These are phyloP conservation scores for Erynnis tages DNA, from an alignment of 2,888 invertebrate species.

Conservation along the genomic window DNA sequence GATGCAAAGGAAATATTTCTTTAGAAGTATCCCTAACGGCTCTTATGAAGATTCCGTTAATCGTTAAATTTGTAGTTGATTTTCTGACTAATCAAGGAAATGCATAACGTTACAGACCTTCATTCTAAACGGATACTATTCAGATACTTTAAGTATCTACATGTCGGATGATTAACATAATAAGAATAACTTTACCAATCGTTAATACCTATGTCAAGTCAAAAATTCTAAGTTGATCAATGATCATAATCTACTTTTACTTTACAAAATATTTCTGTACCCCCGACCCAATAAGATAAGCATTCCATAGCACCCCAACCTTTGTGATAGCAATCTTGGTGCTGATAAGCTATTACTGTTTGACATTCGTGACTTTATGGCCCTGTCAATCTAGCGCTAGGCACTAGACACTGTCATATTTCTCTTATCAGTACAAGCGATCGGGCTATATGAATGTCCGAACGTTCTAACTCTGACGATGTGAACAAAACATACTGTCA, in stretches of 20 bases:
- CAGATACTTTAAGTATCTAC: too few relatives aligned
- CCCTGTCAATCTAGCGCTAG: conserved; percentile 14
- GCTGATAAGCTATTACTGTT: conserved; percentile 15
- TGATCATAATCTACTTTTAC: not conserved
- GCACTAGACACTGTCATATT: conserved; percentile 9
- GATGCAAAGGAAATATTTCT: too few relatives aligned
- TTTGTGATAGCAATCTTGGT: conserved; percentile 15
- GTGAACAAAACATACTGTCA: too few relatives aligned
- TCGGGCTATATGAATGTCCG: conserved; percentile 5
- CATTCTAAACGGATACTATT: too few relatives aligned
- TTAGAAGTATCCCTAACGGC: too few relatives aligned
- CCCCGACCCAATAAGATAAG: not conserved
- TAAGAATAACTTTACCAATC: too few relatives aligned
- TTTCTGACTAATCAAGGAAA: too few relatives aligned
- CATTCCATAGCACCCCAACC: conserved; percentile 1
- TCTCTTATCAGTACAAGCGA: conserved; percentile 7
- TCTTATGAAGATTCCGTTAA: too few relatives aligned
- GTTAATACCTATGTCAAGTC: too few relatives aligned
- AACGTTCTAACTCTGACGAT: not conserved
- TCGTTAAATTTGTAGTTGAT: too few relatives aligned
- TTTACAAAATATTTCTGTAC: not conserved
- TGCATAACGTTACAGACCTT: too few relatives aligned
- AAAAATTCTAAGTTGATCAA: not conserved
- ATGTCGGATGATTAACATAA: too few relatives aligned
- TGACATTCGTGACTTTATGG: conserved; percentile 21